These are phyloP conservation scores for Calyptomena viridis DNA, from an alignment of 2,113 vertebrate genomes.

Conservation along the genomic window DNA sequence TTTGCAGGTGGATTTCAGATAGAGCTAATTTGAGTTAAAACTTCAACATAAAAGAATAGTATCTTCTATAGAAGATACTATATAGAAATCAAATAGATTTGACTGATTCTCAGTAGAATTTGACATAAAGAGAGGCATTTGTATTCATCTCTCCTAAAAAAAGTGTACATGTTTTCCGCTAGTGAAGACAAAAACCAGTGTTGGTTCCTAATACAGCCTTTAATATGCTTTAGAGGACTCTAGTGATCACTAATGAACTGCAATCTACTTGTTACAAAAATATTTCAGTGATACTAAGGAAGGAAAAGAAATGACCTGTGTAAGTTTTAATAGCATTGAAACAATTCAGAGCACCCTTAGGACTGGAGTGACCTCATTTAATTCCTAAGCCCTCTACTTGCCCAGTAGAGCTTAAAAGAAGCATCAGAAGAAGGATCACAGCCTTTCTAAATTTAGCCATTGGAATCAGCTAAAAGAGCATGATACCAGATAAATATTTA, in stretches of 20 bases:
- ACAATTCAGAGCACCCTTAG: constrained; percentile 32
- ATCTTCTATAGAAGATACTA: too few relatives aligned
- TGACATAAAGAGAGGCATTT: not conserved
- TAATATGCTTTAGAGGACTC: not conserved
- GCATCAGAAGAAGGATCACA: constrained; percentile 42
- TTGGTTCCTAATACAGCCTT: not conserved
- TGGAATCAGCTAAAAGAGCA: not conserved
- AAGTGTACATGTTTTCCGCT: not conserved
- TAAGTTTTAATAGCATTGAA: constrained; percentile 9
- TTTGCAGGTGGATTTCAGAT: not conserved
- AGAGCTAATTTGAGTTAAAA: not conserved
- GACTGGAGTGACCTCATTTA: constrained; percentile 51
- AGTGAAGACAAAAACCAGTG: not conserved
- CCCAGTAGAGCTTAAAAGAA: constrained; percentile 34
- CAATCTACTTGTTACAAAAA: not conserved
- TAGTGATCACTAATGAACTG: not conserved
- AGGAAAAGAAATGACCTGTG: not conserved
- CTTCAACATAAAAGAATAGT: not conserved
- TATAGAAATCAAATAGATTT: too few relatives aligned
- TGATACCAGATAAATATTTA: constrained; percentile 44
- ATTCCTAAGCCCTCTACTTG: constrained; percentile 46
- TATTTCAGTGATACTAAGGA: not conserved
- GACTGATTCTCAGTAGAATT: not conserved
- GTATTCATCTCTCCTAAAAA: not conserved
- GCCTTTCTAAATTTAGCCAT: constrained; percentile 54